phyloP scores from a whole-genome alignment of 2,888 invertebrate genomes.

The Dysmachus trigonus region DNA sequence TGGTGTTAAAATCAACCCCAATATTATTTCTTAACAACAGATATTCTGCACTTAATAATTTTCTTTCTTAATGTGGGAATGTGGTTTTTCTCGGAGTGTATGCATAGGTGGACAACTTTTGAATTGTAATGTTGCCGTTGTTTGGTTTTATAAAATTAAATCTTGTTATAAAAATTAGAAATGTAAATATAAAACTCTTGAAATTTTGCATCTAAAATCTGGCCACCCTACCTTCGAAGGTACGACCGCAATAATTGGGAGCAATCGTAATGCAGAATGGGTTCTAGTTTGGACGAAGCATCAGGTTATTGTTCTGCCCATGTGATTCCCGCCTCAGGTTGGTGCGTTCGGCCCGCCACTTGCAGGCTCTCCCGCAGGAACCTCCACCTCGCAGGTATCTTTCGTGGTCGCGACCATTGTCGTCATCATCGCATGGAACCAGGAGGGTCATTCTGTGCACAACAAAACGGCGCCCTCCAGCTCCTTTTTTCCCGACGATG shows the following conservation, averaged over 20 bases:
- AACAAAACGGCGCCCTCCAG: not conserved
- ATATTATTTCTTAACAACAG: too few relatives aligned
- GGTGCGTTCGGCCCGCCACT: not conserved
- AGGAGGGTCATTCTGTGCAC: not conserved
- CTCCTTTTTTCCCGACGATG: not conserved
- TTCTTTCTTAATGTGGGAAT: too few relatives aligned
- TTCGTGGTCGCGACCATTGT: not conserved
- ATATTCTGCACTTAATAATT: too few relatives aligned
- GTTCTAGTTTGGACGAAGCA: not conserved
- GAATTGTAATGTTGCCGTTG: too few relatives aligned
- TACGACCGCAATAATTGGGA: not conserved
- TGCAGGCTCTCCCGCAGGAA: not conserved
- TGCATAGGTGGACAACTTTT: too few relatives aligned
- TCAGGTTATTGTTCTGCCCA: constrained; percentile 22
- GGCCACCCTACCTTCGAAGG: not conserved
- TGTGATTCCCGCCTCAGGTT: constrained; percentile 1
- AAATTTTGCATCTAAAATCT: not conserved
- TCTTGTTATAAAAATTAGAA: not conserved
- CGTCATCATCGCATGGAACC: not conserved
- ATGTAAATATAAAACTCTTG: not conserved
- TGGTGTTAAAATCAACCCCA: too few relatives aligned
- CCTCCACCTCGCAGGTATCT: not conserved
- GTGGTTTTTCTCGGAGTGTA: too few relatives aligned
- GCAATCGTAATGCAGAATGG: not conserved
- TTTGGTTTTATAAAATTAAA: too few relatives aligned